phyloP scores from a whole-genome alignment of 2,888 invertebrate species.

The Synanthedon andrenaeformis region DNA sequence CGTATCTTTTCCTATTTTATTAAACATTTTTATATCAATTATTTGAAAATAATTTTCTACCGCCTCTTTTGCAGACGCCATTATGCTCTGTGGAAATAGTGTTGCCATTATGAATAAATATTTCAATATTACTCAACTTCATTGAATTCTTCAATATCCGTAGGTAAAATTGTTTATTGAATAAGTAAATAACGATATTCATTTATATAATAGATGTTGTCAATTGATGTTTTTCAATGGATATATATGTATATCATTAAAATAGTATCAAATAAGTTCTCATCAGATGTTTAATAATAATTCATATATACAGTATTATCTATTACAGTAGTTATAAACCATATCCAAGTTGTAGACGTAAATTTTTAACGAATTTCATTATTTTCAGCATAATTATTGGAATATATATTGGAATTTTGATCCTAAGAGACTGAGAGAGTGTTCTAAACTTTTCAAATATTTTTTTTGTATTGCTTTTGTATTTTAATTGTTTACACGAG shows the following conservation, averaged over 20 bases:
- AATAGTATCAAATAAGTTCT: background rate
- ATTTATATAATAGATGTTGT: conserved; percentile 47
- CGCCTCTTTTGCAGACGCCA: no score
- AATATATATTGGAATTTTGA: conserved; percentile 48
- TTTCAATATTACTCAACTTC: no score
- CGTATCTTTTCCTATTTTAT: no score
- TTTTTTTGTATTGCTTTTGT: background rate
- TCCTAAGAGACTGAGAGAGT: conserved; percentile 66
- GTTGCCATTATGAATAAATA: no score
- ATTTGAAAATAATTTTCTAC: no score
- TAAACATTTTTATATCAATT: no score
- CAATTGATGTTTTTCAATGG: conserved; percentile 39
- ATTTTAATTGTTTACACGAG: background rate
- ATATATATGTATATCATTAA: conserved; percentile 10
- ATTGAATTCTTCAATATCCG: no score
- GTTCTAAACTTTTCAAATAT: conserved; percentile 41
- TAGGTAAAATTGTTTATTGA: no score
- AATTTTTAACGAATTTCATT: background rate
- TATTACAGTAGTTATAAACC: background rate
- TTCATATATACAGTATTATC: no score
- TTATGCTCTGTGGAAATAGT: no score
- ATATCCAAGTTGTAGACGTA: no score
- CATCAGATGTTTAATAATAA: background rate
- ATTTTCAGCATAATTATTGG: conserved; percentile 9
- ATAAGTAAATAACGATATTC: conserved; percentile 14